Base-by-base conservation (phyloP, 2,113 vertebrate species). In the Corynorhinus townsendii region DNA sequence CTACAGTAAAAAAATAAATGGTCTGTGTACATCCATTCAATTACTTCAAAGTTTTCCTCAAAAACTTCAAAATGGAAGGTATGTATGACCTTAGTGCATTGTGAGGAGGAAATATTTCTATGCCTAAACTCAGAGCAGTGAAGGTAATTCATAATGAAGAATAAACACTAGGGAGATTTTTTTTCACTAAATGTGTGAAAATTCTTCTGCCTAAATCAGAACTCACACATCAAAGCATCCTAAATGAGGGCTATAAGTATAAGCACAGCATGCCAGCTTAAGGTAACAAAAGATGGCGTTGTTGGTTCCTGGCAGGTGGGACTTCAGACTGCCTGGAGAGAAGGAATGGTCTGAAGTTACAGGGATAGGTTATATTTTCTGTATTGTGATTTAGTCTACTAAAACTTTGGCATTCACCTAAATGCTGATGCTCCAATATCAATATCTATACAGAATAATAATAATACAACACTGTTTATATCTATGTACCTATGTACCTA, bases 201-300 rank as follows among this genome's bases (percentile, higher is more conserved):
- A 72, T 45, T 28, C 11, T 33, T 24, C 11, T 75, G 38, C 43
- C 49, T 68, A 30, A 83, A 56, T 93, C 71, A 87, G 33, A 96
- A 26, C 15, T 52, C 30, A 59, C 7, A 35, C 28, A 59, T 24
- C 17, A 81, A 76, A 49, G 12, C 22, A 40, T 52, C 2, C 6
- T 77, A 43, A 11, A n/a, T 72, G 54, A 71, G 33, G 43, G 33
- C 71, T 84, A 5, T 8, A 69, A 7, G 26, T 43, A 14, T 68
- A 49, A 64, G 62, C 62, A 33, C 59, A 81, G 64, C 38, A 4
- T 71, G 22, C 14, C 26, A 19, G 30, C 19, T 43, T 17, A 45
- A 73, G n/a, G n/a, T 19, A 28, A 43, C 17, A 40, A 35, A 26
- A 38, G 43, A 3, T 16, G 5, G 20, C 33, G 11, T 64, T 33